These are phyloP conservation scores for Nycticryphes semicollaris DNA, from an alignment of 2,113 vertebrate genomes.

Conservation along the genomic window DNA sequence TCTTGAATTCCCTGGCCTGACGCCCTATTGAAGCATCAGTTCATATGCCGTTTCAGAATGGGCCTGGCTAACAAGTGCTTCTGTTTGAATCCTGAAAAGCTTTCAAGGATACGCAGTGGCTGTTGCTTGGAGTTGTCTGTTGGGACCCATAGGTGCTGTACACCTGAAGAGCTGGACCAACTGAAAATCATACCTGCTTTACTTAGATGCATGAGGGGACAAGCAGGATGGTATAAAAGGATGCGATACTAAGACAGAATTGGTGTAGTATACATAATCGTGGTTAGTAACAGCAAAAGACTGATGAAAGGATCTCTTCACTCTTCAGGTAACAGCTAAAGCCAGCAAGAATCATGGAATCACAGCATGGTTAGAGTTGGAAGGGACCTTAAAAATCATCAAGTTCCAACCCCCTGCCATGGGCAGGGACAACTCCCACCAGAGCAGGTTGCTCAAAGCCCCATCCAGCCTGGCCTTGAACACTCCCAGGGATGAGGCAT, in stretches of 20 bases:
- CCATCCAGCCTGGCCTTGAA: no score
- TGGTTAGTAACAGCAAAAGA: neutral
- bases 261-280: rapidly evolving
- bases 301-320: neutral
- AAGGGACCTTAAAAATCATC: no score
- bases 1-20: constrained; percentile 38
- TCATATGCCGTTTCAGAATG: constrained; percentile 1
- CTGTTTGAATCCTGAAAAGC: neutral
- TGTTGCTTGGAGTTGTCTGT: neutral
- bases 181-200: neutral
- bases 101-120: neutral
- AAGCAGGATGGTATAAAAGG: neutral
- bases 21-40: constrained; percentile 41
- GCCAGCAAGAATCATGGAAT: neutral
- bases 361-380: no score
- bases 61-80: constrained; percentile 5
- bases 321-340: neutral
- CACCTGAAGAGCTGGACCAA: neutral
- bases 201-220: neutral
- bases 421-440: no score
- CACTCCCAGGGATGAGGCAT: no score
- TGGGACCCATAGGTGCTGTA: neutral
- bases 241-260: neutral
- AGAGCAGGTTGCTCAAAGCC: no score
- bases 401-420: no score